These are phyloP conservation scores for Orchestia grillus DNA, from an alignment of 1,140 invertebrate species.

Conservation along the genomic window DNA sequence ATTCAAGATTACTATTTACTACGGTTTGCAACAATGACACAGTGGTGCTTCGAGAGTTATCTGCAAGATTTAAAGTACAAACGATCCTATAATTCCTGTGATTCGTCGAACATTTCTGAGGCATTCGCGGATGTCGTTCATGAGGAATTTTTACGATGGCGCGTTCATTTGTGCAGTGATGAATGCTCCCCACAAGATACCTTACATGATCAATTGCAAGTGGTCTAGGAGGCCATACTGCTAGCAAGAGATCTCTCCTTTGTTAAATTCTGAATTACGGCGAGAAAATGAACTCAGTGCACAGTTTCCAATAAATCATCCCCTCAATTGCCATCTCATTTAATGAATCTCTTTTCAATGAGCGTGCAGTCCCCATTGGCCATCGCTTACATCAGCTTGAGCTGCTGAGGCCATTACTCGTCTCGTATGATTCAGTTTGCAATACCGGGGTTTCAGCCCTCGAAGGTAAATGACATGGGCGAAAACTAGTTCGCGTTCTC, in stretches of 20 bases:
- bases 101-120: neutral
- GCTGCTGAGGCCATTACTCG: slow-evolving; percentile 47
- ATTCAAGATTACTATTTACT: neutral
- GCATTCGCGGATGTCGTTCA: neutral
- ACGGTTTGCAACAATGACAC: neutral
- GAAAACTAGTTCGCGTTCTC: neutral
- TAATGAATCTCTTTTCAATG: slow-evolving; percentile 47
- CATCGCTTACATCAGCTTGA: slow-evolving; percentile 32
- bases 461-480: slow-evolving; percentile 38
- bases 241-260: neutral
- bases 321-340: slow-evolving; percentile 38
- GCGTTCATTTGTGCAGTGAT: neutral
- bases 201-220: neutral
- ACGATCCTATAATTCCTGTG: neutral
- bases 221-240: neutral
- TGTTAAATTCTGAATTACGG: neutral
- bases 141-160: neutral
- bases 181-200: neutral
- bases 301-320: neutral
- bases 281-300: neutral
- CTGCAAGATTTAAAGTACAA: neutral
- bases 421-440: slow-evolving; percentile 43
- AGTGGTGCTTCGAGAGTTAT: neutral
- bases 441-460: neutral
- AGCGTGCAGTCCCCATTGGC: neutral